Conservation (phyloP, 2,797 vertebrate genomes). For the Denticeps clupeoides region DNA sequence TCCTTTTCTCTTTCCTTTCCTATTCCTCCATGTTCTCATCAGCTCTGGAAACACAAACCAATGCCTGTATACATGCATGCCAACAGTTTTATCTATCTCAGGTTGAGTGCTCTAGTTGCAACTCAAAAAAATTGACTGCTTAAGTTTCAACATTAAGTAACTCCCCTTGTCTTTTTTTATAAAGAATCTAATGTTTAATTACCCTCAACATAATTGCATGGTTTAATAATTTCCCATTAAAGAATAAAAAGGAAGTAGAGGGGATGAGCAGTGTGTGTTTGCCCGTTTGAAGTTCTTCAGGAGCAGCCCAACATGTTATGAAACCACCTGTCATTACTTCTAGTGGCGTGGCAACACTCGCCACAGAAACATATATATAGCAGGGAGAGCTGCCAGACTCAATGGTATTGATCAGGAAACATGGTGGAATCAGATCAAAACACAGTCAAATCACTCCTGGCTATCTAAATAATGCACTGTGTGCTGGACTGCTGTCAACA, state of each 20-base stretch:
- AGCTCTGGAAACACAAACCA: too few relatives aligned
- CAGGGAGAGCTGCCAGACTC: slow-evolving; percentile 10
- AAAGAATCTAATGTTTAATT: too few relatives aligned
- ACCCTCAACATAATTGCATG: not conserved
- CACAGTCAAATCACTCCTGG: too few relatives aligned
- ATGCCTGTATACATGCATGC: too few relatives aligned
- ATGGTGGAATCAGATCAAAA: slow-evolving; percentile 1
- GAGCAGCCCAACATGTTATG: slow-evolving; percentile 17
- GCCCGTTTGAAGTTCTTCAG: too few relatives aligned
- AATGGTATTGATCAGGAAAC: slow-evolving; percentile 12
- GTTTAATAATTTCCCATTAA: slow-evolving; percentile 2
- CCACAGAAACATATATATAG: slow-evolving; percentile 1
- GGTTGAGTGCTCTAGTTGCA: too few relatives aligned
- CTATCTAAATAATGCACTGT: too few relatives aligned
- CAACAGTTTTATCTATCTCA: too few relatives aligned
- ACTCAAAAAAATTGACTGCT: too few relatives aligned
- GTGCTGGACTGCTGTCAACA: too few relatives aligned
- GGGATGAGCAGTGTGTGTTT: slow-evolving; percentile 18
- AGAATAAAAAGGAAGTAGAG: not conserved
- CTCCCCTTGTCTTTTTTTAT: too few relatives aligned
- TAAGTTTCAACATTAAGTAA: too few relatives aligned
- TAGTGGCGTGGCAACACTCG: slow-evolving; percentile 25
- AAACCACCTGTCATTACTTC: slow-evolving; percentile 31
- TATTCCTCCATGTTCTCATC: not conserved
- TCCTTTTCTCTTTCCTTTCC: not conserved